Conservation (phyloP, 1,140 invertebrate species). For the Drosophila aff. region DNA sequence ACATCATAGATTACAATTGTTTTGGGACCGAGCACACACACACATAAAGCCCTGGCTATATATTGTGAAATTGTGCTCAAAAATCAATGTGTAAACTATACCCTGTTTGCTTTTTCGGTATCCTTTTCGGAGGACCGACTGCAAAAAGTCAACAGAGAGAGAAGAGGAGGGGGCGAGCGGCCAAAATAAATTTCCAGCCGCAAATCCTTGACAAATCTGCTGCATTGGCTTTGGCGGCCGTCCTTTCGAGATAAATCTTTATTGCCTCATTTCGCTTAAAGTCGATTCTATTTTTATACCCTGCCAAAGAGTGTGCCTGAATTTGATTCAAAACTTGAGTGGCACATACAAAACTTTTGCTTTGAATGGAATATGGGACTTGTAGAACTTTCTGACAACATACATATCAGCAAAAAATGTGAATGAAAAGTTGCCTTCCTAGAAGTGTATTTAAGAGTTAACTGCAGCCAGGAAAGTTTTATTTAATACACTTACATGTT, state of each 20-base stretch:
- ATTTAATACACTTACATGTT: constrained; percentile 25
- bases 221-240: constrained; percentile 68
- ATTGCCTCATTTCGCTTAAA: constrained; percentile 80
- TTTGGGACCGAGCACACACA: constrained; percentile 10
- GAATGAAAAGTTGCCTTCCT: neutral
- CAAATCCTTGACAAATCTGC: constrained; percentile 82
- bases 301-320: constrained; percentile 18
- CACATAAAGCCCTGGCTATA: constrained; percentile 8
- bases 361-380: neutral
- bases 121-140: constrained; percentile 17
- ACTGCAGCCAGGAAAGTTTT: neutral
- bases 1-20: constrained; percentile 65
- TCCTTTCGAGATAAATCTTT: constrained; percentile 73
- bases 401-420: constrained; percentile 8
- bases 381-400: neutral
- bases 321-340: neutral
- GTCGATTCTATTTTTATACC: constrained; percentile 64
- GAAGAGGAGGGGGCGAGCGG: constrained; percentile 33
- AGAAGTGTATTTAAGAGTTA: constrained; percentile 11
- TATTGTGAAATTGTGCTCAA: constrained; percentile 36
- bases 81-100: constrained; percentile 57
- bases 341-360: neutral
- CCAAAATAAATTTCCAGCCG: constrained; percentile 75
- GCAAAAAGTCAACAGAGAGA: constrained; percentile 32
- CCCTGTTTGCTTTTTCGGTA: constrained; percentile 33